Conservation (phyloP, 2,888 invertebrate species). For the Aporophyla nigra region DNA sequence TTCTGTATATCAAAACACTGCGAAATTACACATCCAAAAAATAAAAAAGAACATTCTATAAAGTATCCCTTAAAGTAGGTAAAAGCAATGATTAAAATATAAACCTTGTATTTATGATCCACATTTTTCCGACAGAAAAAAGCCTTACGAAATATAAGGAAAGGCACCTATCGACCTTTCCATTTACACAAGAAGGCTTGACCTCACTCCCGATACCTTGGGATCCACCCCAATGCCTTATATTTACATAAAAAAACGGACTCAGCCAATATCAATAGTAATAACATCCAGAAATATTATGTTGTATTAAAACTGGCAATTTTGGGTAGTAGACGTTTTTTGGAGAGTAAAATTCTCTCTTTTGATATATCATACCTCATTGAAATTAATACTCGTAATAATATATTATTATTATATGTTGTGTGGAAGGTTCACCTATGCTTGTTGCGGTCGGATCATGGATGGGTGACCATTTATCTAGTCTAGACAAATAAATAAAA, state of each 20-base stretch:
- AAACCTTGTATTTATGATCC: not conserved
- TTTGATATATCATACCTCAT: not conserved
- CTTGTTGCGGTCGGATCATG: no score
- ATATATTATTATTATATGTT: no score
- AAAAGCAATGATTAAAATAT: constrained; percentile 2
- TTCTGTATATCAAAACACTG: no score
- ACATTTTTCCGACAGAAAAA: constrained; percentile 24
- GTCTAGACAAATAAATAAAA: no score
- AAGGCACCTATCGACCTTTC: constrained; percentile 26
- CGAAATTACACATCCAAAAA: no score
- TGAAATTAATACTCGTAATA: not conserved
- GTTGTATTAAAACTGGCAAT: constrained; percentile 17
- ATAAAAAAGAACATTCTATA: not conserved
- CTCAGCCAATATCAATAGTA: constrained; percentile 54
- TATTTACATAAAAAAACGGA: constrained; percentile 59
- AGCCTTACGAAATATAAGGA: constrained; percentile 37
- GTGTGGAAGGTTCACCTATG: no score
- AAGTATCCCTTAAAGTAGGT: not conserved
- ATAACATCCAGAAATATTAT: constrained; percentile 35
- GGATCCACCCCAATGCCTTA: constrained; percentile 34
- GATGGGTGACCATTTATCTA: no score
- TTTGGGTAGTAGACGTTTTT: not conserved
- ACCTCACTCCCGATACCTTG: constrained; percentile 39
- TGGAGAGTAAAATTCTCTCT: not conserved
- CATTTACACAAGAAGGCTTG: constrained; percentile 51